Conservation (phyloP, 1,140 invertebrate species). For the Holcopasites calliopsidis region DNA sequence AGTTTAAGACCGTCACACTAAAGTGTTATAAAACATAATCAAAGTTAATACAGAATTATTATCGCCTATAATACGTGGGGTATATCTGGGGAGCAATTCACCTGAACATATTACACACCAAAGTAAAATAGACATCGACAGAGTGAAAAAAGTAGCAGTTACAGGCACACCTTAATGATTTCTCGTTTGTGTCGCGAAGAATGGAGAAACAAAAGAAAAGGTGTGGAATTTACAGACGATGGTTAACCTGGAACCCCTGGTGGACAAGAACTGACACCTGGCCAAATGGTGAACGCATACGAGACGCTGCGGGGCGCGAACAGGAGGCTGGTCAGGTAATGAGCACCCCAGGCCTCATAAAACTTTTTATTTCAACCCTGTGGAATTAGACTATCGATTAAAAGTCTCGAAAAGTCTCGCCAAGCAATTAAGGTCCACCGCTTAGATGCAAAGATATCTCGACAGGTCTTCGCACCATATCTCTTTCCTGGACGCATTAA, state of each 20-base stretch:
- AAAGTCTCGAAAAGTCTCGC: constrained; percentile 22
- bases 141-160: background rate
- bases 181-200: background rate
- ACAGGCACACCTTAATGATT: background rate
- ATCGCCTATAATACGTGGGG: background rate
- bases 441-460: background rate
- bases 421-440: constrained; percentile 29
- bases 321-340: constrained; percentile 33
- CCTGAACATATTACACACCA: no score
- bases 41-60: background rate
- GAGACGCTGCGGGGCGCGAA: constrained; percentile 1
- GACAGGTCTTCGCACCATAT: constrained; percentile 15
- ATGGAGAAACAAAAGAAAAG: background rate
- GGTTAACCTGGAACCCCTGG: constrained; percentile 63
- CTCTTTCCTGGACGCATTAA: background rate
- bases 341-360: constrained; percentile 39
- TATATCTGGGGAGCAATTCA: background rate
- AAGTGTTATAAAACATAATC: no score
- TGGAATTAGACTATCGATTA: constrained; percentile 50
- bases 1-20: no score
- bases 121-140: background rate
- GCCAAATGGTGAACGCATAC: constrained; percentile 54
- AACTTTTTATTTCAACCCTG: constrained; percentile 41
- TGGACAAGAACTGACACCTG: constrained; percentile 70
- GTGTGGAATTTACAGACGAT: constrained; percentile 16